Percentiles rank a stretch among this genome's conserved stretches.
Evolutionary conservation across 2,113 vertebrate genomes (phyloP).

Genomic region (Nyctibius bracteatus): DNA sequence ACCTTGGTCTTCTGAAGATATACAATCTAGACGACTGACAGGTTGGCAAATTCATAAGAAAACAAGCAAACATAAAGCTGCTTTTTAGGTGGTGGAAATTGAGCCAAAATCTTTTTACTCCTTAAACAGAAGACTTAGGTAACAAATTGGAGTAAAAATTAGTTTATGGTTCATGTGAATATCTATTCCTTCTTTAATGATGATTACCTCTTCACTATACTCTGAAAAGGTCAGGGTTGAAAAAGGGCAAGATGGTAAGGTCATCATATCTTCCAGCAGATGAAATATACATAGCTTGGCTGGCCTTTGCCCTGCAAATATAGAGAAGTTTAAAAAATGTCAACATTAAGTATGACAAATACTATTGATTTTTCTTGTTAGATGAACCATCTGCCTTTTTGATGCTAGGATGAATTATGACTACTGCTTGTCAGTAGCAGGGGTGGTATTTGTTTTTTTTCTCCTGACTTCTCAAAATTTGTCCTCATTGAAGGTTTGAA

Average conservation of each 20-base stretch:
- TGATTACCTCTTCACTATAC: neutral
- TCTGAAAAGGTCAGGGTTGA: constrained; percentile 45
- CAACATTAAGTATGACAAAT: constrained; percentile 55
- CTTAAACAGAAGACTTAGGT: neutral
- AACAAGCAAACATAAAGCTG: neutral
- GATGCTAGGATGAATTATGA: constrained; percentile 25
- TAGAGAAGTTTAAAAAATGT: constrained; percentile 47
- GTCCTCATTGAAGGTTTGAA: neutral
- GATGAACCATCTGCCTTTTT: constrained; percentile 36
- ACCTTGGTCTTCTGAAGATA: neutral
- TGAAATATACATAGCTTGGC: constrained; percentile 40
- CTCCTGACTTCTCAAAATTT: neutral
- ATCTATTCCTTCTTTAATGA: neutral
- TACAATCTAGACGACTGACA: neutral
- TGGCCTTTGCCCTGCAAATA: constrained; percentile 52
- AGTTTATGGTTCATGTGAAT: neutral
- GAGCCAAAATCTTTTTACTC: neutral
- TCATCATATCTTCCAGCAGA: constrained; percentile 22
- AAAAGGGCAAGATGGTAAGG: constrained; percentile 30
- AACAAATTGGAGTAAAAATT: neutral
- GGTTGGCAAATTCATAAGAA: neutral
- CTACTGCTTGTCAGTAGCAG: neutral
- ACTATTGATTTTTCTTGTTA: constrained; percentile 37
- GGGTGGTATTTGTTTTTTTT: neutral
- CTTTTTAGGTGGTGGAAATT: neutral